Evolutionary conservation across 2,113 vertebrate species (phyloP), one percentile per base, ranked within the genome.

Genomic region (Cephalophus harveyi): DNA sequence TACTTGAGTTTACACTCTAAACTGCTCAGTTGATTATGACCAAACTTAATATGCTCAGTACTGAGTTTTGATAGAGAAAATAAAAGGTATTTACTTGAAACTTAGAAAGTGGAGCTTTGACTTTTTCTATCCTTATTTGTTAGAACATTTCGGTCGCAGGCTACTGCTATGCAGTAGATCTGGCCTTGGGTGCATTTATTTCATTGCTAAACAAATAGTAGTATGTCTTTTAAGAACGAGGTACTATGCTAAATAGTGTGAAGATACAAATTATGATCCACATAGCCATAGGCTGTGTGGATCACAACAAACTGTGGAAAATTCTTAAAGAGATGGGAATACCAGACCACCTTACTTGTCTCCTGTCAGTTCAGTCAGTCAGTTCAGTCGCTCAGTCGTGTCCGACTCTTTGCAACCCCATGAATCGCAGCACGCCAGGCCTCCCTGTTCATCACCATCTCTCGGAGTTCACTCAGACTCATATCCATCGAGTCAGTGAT

Each of bases 1-100:
- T 98, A 94, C 87, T 98, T 94, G 36, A 40, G 19, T 4, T 96
- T 94, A 95, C 64, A 91, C 13, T 92, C 62, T 81, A 97, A 96
- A 94, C 94, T 96, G 95, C 95, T 95, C 93, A 81, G 43, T 27
- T 23, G 82, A 82, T 94, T 98, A 95, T 89, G 87, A 82, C 92
- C 91, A 98, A 97, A 96, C 36, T 79, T 81, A 64, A 55, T 59
- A 50, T 67, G 28, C 30, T 62, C 97, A 88, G 85, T 79, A 81
- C 67, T 86, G 55, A 64, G 87, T 59, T 19, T 85, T 76, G 95
- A 96, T 67, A 59, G 40, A 94, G 30, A 94, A 89, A 64, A 76
- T 83, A 74, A 97, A 2, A 57, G 59, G 40, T n/a, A 33, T 96
- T 90, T 57, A 40, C 85, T 76, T 60, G 46, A n/a, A 17, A 48